Evolutionary conservation across 2,888 invertebrate genomes (phyloP).

Genomic region (Lucinisca nassula): DNA sequence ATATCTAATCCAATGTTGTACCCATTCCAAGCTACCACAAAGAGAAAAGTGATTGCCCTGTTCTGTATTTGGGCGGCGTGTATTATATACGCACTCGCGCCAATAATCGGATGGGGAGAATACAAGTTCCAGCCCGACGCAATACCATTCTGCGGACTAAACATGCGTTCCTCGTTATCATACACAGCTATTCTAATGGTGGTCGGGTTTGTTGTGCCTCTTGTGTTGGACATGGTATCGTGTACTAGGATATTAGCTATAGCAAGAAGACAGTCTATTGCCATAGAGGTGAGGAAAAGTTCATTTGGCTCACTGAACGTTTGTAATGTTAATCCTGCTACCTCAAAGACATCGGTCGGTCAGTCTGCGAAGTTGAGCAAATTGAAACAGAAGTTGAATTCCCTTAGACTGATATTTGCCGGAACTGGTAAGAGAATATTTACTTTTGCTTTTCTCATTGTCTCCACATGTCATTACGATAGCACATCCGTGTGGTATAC

Average conservation of each 20-base stretch:
- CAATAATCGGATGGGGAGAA: constrained; percentile 80
- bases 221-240: constrained; percentile 72
- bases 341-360: constrained; percentile 39
- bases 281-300: constrained; percentile 64
- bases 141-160: constrained; percentile 77
- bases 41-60: constrained; percentile 61
- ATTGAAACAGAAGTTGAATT: constrained; percentile 66
- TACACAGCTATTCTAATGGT: constrained; percentile 70
- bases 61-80: constrained; percentile 74
- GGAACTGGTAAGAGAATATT: constrained; percentile 1
- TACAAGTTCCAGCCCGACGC: constrained; percentile 78
- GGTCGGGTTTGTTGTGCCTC: constrained; percentile 69
- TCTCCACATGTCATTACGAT: too few species aligned
- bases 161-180: constrained; percentile 55
- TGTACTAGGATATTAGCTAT: constrained; percentile 74
- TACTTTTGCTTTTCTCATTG: too few species aligned
- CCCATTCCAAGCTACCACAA: constrained; percentile 72
- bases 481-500: too few species aligned
- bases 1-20: constrained; percentile 81
- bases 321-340: constrained; percentile 12
- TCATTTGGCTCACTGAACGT: constrained; percentile 52
- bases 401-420: constrained; percentile 61
- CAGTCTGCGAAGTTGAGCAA: constrained; percentile 53
- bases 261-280: constrained; percentile 70
- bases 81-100: constrained; percentile 71